Evolutionary conservation across 2,888 invertebrate species (phyloP).

Genomic region (Euplagia quadripunctaria): DNA sequence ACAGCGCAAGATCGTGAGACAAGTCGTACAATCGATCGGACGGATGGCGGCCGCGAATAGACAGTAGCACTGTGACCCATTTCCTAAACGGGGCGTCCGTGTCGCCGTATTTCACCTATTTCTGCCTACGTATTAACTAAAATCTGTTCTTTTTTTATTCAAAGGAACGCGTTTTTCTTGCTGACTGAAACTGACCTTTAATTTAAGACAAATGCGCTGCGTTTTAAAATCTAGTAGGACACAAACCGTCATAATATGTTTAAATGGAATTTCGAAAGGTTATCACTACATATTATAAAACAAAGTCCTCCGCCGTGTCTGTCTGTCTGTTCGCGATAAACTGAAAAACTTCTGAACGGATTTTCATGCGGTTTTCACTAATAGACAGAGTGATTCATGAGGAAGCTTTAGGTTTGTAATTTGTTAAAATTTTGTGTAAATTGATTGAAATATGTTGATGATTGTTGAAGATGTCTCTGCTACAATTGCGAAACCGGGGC

Average conservation of each 20-base stretch:
- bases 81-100: slow-evolving; percentile 70
- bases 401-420: too few species aligned
- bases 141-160: slow-evolving; percentile 24
- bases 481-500: too few species aligned
- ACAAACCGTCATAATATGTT: not conserved
- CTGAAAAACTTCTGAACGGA: too few species aligned
- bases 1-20: slow-evolving; percentile 51
- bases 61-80: slow-evolving; percentile 76
- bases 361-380: too few species aligned
- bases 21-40: slow-evolving; percentile 62
- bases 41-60: slow-evolving; percentile 59
- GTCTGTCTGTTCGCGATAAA: too few species aligned
- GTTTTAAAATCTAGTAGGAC: too few species aligned
- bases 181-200: not conserved
- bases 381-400: too few species aligned
- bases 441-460: too few species aligned
- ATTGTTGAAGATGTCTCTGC: too few species aligned
- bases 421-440: too few species aligned
- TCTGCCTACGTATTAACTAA: slow-evolving; percentile 41
- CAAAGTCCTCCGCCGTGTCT: too few species aligned
- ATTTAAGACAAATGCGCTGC: not conserved
- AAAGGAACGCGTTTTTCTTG: slow-evolving; percentile 15
- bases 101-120: slow-evolving; percentile 49
- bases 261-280: not conserved
- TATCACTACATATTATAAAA: too few species aligned